Percentiles rank a stretch among this genome's conserved stretches.
Evolutionary conservation across 2,797 vertebrate species (phyloP).

Genomic region (Sandelia bainsii): DNA sequence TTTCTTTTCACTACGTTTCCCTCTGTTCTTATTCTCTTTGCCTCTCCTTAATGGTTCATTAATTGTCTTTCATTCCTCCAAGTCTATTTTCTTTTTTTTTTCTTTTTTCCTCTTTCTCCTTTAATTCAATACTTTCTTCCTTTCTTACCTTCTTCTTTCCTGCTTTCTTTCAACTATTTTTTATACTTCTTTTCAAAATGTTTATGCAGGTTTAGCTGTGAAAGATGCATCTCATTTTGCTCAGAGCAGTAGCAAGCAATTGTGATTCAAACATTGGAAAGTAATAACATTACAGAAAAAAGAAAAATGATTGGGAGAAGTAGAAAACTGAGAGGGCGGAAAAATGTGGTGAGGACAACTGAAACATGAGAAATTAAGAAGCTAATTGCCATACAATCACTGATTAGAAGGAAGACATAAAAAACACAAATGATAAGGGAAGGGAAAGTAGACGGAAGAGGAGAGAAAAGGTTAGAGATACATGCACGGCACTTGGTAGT

Average conservation of each 20-base stretch:
- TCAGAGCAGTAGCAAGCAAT: constrained; percentile 14
- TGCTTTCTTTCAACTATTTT: constrained; percentile 10
- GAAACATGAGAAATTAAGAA: constrained; percentile 4
- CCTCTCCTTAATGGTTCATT: constrained; percentile 15
- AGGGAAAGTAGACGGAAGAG: constrained; percentile 12
- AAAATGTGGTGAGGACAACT: constrained; percentile 9
- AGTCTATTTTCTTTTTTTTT: background rate
- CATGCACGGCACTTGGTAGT: constrained; percentile 70
- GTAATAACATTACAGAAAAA: constrained; percentile 21
- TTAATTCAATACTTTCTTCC: background rate
- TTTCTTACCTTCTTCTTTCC: background rate
- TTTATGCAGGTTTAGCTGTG: constrained; percentile 29
- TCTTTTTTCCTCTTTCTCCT: background rate
- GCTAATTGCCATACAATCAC: constrained; percentile 5
- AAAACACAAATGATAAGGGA: constrained; percentile 11
- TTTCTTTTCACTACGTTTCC: constrained; percentile 35
- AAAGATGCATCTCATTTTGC: constrained; percentile 55
- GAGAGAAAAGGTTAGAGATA: constrained; percentile 26
- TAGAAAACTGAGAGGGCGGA: background rate
- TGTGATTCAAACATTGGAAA: constrained; percentile 47
- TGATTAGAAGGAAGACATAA: constrained; percentile 1
- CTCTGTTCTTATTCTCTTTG: background rate
- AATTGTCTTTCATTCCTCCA: constrained; percentile 3
- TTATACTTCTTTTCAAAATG: constrained; percentile 20
- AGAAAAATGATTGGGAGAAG: constrained; percentile 10